Evolutionary conservation across 37 sponge, comb jelly and placozoan species (phyloP).

Genomic region (Theonella swinhoei): DNA sequence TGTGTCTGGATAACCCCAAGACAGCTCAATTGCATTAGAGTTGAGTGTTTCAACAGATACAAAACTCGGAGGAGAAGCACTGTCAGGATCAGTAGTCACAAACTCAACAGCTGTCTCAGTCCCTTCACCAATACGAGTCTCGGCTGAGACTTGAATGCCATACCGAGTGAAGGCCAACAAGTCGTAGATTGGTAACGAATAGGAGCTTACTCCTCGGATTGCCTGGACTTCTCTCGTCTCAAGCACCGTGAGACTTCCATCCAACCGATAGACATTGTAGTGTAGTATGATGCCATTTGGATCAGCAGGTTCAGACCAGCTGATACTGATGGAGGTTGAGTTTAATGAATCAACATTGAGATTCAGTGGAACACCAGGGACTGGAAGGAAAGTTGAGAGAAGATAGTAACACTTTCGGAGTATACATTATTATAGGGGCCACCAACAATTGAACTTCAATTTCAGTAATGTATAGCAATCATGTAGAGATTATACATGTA

Average conservation of each 20-base stretch:
- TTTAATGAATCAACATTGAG: neutral
- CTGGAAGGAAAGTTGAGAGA: neutral
- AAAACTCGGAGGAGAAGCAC: neutral
- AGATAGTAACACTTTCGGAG: neutral
- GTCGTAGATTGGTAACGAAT: neutral
- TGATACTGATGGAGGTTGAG: neutral
- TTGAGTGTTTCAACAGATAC: neutral
- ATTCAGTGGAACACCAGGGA: neutral
- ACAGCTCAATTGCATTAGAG: slow-evolving; percentile 21
- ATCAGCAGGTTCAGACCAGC: neutral
- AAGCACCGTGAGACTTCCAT: neutral
- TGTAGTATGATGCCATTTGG: neutral
- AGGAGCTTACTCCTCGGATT: neutral
- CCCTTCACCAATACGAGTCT: slow-evolving; percentile 18
- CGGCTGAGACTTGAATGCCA: slow-evolving; percentile 1
- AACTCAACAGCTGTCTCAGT: neutral
- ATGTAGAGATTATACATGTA: no score
- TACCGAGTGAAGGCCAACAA: slow-evolving; percentile 6
- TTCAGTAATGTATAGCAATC: no score
- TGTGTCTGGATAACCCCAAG: slow-evolving; percentile 41
- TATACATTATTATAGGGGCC: neutral
- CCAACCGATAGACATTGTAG: neutral
- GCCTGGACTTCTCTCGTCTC: neutral
- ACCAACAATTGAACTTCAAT: neutral
- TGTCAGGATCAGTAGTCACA: neutral